Base-by-base conservation (phyloP, 2,888 invertebrate genomes). In the Petrophora chlorosata region DNA sequence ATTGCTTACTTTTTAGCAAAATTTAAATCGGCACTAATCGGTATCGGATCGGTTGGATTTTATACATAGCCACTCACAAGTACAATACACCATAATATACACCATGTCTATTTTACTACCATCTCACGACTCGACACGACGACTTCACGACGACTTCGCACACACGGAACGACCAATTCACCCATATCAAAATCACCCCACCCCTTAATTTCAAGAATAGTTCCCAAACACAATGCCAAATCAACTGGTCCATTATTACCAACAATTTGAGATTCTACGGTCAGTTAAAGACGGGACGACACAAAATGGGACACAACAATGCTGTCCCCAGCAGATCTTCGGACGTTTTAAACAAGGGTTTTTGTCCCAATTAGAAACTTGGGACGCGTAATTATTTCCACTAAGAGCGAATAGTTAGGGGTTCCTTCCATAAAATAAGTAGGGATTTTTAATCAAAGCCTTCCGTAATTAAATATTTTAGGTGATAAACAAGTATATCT, bases 201-300 rank as follows among this genome's bases (percentile, higher is more conserved):
- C 59, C 41, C 56, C 44, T 42, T 47, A 58, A 63, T 62, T 61
- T 66, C 56, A 58, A 68, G 59, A 61, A 61, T 63, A 65, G 56
- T 59, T 61, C 49, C 80, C 81, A 82, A 82, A 29, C 43, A 50
- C 49, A 80, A 64, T 74, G 41, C 41, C 71, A 66, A 82, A 82
- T 82, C 76, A 82, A 67, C 68, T 66, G 58, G 62, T 50, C 61
- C 56, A 57, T 70, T 63, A 71, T 47, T 39, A 35, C 40, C 43
- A 32, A 75, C 81, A 84, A 88, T 87, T 88, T 85, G 70, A 68
- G 78, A 85, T 84, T 80, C 75, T 70, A 72, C 85, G 89, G 89
- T 86, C 89, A 88, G 82, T 79, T 78, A 69, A 58, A 38, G 19
- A 58, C 63, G 49, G 60, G 28, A 32, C 35, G 41, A 41, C 26